Evolutionary conservation across 2,113 vertebrate genomes (phyloP).

Genomic region (Anoura caudifer): DNA sequence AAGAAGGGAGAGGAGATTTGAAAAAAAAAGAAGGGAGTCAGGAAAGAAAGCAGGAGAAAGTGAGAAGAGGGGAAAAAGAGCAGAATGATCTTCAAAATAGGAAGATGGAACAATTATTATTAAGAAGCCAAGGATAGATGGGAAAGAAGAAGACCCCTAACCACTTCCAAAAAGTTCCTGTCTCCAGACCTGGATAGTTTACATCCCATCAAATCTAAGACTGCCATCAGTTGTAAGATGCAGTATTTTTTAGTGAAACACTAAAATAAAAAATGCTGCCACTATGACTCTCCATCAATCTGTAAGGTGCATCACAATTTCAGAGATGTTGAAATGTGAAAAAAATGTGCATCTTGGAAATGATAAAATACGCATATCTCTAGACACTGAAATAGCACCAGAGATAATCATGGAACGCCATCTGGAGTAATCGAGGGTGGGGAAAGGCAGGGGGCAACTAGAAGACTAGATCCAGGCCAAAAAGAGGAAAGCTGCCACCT

Average conservation of each 20-base stretch:
- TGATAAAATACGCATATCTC: not conserved
- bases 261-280: constrained; percentile 23
- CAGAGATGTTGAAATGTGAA: not conserved
- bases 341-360: not conserved
- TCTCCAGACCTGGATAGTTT: not conserved
- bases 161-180: not conserved
- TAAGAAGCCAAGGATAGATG: not conserved
- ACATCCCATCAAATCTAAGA: constrained; percentile 2
- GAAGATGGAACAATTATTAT: not conserved
- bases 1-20: not conserved
- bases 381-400: not conserved
- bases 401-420: not conserved
- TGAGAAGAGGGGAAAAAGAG: not conserved
- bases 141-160: not conserved
- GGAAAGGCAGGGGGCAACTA: not conserved
- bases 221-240: not conserved
- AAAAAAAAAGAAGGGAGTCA: not conserved
- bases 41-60: not conserved
- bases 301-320: constrained; percentile 17
- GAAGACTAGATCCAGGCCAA: not conserved
- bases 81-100: constrained; percentile 19
- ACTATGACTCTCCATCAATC: not conserved
- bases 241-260: constrained; percentile 3
- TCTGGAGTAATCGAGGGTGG: not conserved
- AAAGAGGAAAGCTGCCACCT: not conserved